phyloP scores from a whole-genome alignment of 2,888 invertebrate species.

The Girardia tigrina region DNA sequence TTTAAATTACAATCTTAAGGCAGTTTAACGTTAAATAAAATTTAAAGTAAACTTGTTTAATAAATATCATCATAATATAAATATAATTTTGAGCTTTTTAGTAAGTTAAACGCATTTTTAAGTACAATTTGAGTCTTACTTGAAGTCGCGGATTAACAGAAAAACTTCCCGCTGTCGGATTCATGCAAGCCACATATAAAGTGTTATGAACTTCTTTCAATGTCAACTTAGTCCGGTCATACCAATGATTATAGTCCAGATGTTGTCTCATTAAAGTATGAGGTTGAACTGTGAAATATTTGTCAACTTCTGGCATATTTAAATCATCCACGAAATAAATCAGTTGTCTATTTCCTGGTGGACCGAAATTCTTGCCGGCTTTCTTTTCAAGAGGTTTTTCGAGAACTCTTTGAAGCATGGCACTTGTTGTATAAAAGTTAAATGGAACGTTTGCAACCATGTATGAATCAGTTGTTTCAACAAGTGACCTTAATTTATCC shows the following conservation, averaged over 20 bases:
- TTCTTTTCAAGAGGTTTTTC: conserved; percentile 91
- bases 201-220: conserved; percentile 89
- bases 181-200: conserved; percentile 95
- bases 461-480: conserved; percentile 59
- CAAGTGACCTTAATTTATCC: conserved; percentile 63
- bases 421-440: conserved; percentile 81
- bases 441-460: conserved; percentile 83
- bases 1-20: too few relatives aligned
- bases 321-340: conserved; percentile 90
- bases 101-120: too few relatives aligned
- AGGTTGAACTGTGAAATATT: conserved; percentile 84
- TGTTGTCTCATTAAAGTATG: conserved; percentile 87
- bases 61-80: too few relatives aligned
- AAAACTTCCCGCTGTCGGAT: conserved; percentile 89
- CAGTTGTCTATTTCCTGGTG: conserved; percentile 78
- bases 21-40: too few relatives aligned
- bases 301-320: conserved; percentile 92
- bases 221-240: conserved; percentile 71
- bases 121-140: too few relatives aligned
- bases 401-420: conserved; percentile 59
- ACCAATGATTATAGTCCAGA: conserved; percentile 89
- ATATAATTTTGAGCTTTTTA: too few relatives aligned
- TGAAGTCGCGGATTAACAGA: conserved; percentile 85
- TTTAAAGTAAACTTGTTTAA: too few relatives aligned
- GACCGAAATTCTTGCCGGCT: conserved; percentile 83